These are phyloP conservation scores for Caprella mutica DNA, from an alignment of 2,888 invertebrate species.

Conservation along the genomic window DNA sequence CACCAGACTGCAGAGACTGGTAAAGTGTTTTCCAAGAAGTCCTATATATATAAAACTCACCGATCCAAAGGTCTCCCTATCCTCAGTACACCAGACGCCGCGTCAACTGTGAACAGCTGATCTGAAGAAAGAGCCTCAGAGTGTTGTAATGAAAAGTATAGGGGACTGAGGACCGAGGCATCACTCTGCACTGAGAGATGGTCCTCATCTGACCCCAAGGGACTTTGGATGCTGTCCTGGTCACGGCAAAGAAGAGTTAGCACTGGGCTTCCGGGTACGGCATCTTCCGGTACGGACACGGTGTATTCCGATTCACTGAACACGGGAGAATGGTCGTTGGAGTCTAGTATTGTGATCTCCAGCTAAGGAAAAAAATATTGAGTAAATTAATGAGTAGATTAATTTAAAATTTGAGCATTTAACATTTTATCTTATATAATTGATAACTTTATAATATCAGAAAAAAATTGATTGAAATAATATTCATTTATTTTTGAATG, in stretches of 20 bases:
- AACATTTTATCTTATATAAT: too few species aligned
- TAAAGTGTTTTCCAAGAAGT: too few species aligned
- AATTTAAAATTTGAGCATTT: too few species aligned
- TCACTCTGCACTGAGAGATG: not conserved
- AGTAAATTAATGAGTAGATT: not conserved
- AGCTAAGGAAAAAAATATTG: slow-evolving; percentile 49
- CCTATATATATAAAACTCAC: too few species aligned
- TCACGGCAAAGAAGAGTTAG: slow-evolving; percentile 24
- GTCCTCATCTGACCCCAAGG: too few species aligned
- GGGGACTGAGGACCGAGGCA: not conserved
- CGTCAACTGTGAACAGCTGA: slow-evolving; percentile 26
- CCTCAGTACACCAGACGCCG: slow-evolving; percentile 18
- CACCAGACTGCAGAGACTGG: too few species aligned
- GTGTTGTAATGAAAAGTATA: slow-evolving; percentile 30
- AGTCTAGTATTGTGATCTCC: slow-evolving; percentile 36
- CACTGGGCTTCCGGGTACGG: slow-evolving; percentile 17
- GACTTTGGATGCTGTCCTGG: slow-evolving; percentile 16
- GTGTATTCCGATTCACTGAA: slow-evolving; percentile 24
- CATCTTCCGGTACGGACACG: slow-evolving; percentile 17
- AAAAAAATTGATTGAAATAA: too few species aligned
- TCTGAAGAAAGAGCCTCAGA: slow-evolving; percentile 17
- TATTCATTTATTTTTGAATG: too few species aligned
- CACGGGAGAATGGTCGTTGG: slow-evolving; percentile 31
- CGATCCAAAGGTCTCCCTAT: slow-evolving; percentile 28
- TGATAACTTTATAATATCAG: too few species aligned